Evolutionary conservation across 2,888 invertebrate genomes (phyloP).

Genomic region (Dorcus hopei): DNA sequence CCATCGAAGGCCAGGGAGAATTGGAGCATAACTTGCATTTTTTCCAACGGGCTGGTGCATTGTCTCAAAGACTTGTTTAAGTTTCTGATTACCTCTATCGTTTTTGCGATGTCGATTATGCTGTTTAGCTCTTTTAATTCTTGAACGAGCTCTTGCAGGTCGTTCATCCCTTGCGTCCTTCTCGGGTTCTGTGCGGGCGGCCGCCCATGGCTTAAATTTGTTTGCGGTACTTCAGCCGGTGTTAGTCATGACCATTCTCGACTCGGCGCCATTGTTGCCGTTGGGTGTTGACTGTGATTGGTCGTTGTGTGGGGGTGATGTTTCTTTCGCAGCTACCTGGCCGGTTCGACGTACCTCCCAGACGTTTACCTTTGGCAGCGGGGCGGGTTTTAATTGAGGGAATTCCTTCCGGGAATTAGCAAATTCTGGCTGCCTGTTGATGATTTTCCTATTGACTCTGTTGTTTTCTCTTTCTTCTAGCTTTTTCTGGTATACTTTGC

Average conservation of each 20-base stretch:
- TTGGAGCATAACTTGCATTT: neutral
- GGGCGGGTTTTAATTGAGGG: neutral
- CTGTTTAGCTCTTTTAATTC: neutral
- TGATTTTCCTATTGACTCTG: neutral
- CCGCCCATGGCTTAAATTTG: neutral
- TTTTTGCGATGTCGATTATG: neutral
- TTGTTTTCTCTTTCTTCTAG: neutral
- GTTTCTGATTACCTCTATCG: neutral
- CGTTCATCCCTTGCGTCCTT: neutral
- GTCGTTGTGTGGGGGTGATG: neutral
- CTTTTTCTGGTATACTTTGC: constrained; percentile 2
- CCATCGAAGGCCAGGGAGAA: neutral
- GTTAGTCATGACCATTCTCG: neutral
- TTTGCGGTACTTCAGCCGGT: neutral
- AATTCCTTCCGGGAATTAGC: neutral
- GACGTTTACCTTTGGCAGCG: neutral
- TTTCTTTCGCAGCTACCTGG: neutral
- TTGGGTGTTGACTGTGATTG: neutral
- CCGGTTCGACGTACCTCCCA: neutral
- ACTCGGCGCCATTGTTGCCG: neutral
- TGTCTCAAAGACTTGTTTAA: neutral
- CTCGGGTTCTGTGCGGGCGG: too few relatives aligned
- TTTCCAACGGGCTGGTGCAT: neutral
- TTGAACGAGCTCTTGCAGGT: neutral
- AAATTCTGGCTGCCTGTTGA: neutral